phyloP scores from a whole-genome alignment of 2,888 invertebrate genomes.

The Andrena flavipes region DNA sequence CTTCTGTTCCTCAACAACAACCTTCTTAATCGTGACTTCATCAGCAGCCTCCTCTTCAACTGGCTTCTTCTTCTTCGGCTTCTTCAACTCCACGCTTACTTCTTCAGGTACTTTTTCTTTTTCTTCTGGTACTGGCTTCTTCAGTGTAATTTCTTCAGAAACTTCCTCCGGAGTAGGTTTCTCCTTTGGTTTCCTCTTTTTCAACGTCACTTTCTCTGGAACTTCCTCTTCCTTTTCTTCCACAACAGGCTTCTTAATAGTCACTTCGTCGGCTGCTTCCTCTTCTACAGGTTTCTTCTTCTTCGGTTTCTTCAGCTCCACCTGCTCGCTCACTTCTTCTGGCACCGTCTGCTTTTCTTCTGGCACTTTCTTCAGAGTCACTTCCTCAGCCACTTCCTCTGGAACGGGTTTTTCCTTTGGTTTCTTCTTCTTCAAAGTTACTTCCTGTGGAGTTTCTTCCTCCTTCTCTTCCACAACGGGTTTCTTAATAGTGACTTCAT shows the following conservation, averaged over 20 bases:
- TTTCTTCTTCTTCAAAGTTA: conserved; percentile 83
- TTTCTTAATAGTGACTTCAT: conserved; percentile 83
- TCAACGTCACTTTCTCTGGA: conserved; percentile 79
- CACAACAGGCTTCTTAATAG: conserved; percentile 74
- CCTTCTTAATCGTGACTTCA: conserved; percentile 84
- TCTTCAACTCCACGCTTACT: conserved; percentile 69
- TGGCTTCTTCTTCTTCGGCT: conserved; percentile 71
- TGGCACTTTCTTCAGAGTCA: conserved; percentile 47
- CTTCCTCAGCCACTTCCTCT: conserved; percentile 59
- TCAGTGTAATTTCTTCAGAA: conserved; percentile 64
- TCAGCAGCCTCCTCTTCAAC: conserved; percentile 83
- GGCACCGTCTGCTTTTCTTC: conserved; percentile 75
- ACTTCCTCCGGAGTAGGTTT: conserved; percentile 79
- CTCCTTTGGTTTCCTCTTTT: conserved; percentile 81
- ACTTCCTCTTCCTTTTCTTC: conserved; percentile 71
- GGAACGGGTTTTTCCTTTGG: conserved; percentile 81
- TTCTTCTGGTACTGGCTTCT: conserved; percentile 63
- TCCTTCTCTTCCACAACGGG: conserved; percentile 68
- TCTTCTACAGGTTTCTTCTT: conserved; percentile 73
- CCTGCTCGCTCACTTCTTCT: conserved; percentile 71
- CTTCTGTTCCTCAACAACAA: conserved; percentile 80
- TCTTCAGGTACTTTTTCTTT: conserved; percentile 72
- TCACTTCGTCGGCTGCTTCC: conserved; percentile 85
- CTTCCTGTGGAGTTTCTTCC: conserved; percentile 62
- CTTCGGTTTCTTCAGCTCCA: conserved; percentile 68